Percentiles rank a stretch among this genome's conserved stretches.
Conservation (phyloP, 2,888 invertebrate genomes). For the Meteorus colon region DNA sequence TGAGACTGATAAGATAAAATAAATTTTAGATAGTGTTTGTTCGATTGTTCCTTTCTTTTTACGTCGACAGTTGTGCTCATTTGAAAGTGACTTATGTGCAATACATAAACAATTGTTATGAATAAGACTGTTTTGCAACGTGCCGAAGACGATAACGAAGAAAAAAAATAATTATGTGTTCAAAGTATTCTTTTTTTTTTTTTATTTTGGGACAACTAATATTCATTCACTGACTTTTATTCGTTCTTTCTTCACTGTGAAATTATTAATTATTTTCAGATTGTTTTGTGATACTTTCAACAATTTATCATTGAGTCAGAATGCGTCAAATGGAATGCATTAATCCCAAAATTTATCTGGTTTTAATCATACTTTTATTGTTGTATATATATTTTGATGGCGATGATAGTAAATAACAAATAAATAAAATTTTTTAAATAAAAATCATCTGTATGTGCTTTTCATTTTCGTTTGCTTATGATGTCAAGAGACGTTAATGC, state of each 20-base stretch:
- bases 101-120: slow-evolving; percentile 8
- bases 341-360: background rate
- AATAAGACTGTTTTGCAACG: slow-evolving; percentile 1
- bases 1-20: slow-evolving; percentile 32
- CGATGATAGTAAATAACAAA: slow-evolving; percentile 19
- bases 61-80: slow-evolving; percentile 14
- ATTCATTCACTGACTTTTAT: background rate
- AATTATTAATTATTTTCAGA: background rate
- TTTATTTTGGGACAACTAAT: background rate
- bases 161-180: slow-evolving; percentile 11
- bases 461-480: slow-evolving; percentile 54
- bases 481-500: slow-evolving; percentile 35
- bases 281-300: background rate
- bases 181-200: background rate
- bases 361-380: slow-evolving; percentile 9
- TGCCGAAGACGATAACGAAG: background rate
- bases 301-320: background rate
- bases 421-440: slow-evolving; percentile 32
- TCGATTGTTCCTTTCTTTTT: background rate
- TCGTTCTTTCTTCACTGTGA: background rate
- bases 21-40: background rate
- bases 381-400: slow-evolving; percentile 17
- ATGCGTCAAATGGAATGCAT: background rate
- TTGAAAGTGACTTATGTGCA: slow-evolving; percentile 1
- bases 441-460: slow-evolving; percentile 22